Evolutionary conservation across 2,888 invertebrate species (phyloP), one percentile per base, ranked within the genome.

Genomic region (Mimumesa dahlbomi): DNA sequence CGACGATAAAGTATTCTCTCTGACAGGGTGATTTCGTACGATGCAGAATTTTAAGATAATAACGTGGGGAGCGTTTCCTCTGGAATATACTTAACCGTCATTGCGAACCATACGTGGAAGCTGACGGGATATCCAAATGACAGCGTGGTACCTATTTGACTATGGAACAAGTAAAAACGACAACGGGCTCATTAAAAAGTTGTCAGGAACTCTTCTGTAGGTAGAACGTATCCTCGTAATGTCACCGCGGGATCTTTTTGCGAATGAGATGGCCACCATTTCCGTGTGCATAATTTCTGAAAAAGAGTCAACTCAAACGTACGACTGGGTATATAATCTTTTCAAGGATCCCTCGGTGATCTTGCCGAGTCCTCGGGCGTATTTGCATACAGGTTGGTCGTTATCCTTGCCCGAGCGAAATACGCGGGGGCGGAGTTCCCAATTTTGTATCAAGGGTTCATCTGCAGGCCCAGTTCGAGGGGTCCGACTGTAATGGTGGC

Each of bases 381-480:
- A 79, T 79, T 79, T 79, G 79, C 78, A 79, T 79, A 75, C 61
- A 61, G 45, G 57, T 56, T 43, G 61, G 73, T 79, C 73, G 78
- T 79, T 79, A 79, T 75, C 57, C 68, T 22, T 6, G 25, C 49
- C 18, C 34, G 25, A 31, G 19, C 18, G 45, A 22, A 61, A 56
- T 36, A 43, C 58, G 78, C 79, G 79, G 66, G 73, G 76, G 78
- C 78, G 78, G 78, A 73, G 79, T 68, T 46, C 52, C 72, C 75
- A 77, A 78, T 77, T 78, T 78, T 25, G 72, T 58, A 71, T 59
- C 59, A 66, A 50, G 71, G 40, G 64, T 53, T 63, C 63, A 62
- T 63, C 65, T 21, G 54, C 40, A 14, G 45, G 50, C 40, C 25
- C 16, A 54, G 61, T 43, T 48, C 52, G 46, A 18, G 48, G 22